Conservation (phyloP, 1,140 invertebrate species). For the Brevipalpus yothersi region DNA sequence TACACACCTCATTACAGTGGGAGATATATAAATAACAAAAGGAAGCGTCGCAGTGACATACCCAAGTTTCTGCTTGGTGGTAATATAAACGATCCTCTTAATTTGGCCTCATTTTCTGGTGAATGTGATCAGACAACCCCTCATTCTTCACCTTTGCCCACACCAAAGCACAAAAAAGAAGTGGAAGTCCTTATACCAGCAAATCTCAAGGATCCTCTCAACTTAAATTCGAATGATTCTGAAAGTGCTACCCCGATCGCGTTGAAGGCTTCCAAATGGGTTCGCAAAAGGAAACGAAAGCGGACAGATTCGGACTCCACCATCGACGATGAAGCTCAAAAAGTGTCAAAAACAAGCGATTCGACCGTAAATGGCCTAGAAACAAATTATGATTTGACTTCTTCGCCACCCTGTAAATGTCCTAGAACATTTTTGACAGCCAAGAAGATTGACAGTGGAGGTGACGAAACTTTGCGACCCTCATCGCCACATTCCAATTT, state of each 20-base stretch:
- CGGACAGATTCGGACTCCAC: slow-evolving; percentile 12
- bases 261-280: neutral
- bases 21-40: neutral
- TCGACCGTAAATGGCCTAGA: neutral
- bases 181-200: slow-evolving; percentile 75
- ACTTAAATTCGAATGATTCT: slow-evolving; percentile 46
- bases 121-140: slow-evolving; percentile 68
- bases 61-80: slow-evolving; percentile 83
- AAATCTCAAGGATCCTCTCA: slow-evolving; percentile 70
- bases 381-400: neutral
- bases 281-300: slow-evolving; percentile 15
- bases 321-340: neutral
- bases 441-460: neutral
- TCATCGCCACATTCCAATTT: too few species aligned
- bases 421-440: neutral
- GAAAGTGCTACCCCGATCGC: slow-evolving; percentile 28
- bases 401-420: neutral
- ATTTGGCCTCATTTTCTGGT: slow-evolving; percentile 64
- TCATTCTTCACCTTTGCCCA: slow-evolving; percentile 61
- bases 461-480: neutral
- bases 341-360: too few species aligned
- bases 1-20: neutral
- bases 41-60: slow-evolving; percentile 17
- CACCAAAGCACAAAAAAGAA: slow-evolving; percentile 49
- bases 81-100: slow-evolving; percentile 79